Base-by-base conservation (phyloP, 2,888 invertebrate species). In the Rhorus exstirpatorius region DNA sequence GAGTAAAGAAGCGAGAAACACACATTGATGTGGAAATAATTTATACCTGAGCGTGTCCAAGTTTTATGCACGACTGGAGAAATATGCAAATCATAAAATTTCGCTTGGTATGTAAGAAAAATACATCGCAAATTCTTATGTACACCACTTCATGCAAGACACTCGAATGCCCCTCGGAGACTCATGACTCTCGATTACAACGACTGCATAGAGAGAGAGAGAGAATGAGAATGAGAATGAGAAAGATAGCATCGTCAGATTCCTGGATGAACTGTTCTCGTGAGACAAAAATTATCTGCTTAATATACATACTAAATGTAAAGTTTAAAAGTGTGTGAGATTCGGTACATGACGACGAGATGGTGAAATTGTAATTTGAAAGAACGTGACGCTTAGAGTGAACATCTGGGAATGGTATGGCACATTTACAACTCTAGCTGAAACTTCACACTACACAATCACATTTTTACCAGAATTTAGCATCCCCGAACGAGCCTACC, bases 181-280 rank as follows among this genome's bases (percentile, higher is more conserved):
- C 81, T 68, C 81, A 81, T 83, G 79, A 83, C 71, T 83, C 78
- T 83, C 79, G 75, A 81, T 83, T 81, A 79, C 78, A 78, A 41
- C 67, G 81, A 81, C 78, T 79, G 78, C 51, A 31, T 21, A 10
- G 14, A 21, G 58, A 78, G 55, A 55, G 55, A 70, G 41, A 55
- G 12, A 14, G 58, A 46, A 24, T n/a, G n/a, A n/a, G n/a, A n/a
- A n/a, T n/a, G n/a, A n/a, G n/a, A n/a, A n/a, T n/a, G n/a, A 46
- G 63, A 24, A 3, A 7, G 31, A 58, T 10, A 31, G 21, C 63
- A 72, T 75, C 75, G 65, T 12, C 19, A 49, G 53, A 65, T 65
- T 61, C 38, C 67, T 58, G 83, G 79, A 78, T 83, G 71, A 81
- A 81, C 72, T 83, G 79, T 81, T 58, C 58, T 78, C 72, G 35